These are phyloP conservation scores for Ormyrus nitidulus DNA, from an alignment of 2,888 invertebrate genomes.

Conservation along the genomic window DNA sequence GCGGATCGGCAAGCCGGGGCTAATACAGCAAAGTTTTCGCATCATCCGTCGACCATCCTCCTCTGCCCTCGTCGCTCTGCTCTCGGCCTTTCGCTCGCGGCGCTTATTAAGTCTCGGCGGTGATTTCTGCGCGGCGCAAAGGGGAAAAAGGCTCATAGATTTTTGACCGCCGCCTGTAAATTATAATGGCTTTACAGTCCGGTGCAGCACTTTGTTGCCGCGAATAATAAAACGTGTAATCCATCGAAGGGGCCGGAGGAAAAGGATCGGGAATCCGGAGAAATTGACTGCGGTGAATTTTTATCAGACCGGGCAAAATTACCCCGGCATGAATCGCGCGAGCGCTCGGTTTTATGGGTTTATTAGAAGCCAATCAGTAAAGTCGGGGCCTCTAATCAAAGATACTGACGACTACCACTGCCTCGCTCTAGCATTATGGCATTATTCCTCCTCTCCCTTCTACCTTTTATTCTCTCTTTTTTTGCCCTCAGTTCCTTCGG, in stretches of 20 bases:
- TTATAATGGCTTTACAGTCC: constrained; percentile 54
- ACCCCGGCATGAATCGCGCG: constrained; percentile 40
- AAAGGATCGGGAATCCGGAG: constrained; percentile 41
- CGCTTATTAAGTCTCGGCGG: constrained; percentile 73
- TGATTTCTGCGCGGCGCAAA: constrained; percentile 68
- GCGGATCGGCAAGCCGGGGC: constrained; percentile 71
- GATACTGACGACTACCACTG: constrained; percentile 66
- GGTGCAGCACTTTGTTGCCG: constrained; percentile 37
- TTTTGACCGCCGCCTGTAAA: constrained; percentile 48
- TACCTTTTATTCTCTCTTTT: constrained; percentile 58
- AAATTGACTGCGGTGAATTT: constrained; percentile 54
- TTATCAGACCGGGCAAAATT: constrained; percentile 55
- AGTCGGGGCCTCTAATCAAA: constrained; percentile 73
- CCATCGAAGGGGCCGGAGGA: constrained; percentile 34
- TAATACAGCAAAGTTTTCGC: constrained; percentile 75
- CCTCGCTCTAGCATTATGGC: constrained; percentile 69
- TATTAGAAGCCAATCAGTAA: constrained; percentile 73
- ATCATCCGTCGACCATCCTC: constrained; percentile 73
- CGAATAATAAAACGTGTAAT: constrained; percentile 50
- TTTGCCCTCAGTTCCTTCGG: constrained; percentile 56
- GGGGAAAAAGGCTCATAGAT: constrained; percentile 50
- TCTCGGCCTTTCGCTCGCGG: constrained; percentile 64
- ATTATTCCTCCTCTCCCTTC: constrained; percentile 64
- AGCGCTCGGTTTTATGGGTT: constrained; percentile 63
- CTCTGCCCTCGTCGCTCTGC: constrained; percentile 25